Evolutionary conservation across 2,888 invertebrate genomes (phyloP).

Genomic region (Hyposoter dolosus): DNA sequence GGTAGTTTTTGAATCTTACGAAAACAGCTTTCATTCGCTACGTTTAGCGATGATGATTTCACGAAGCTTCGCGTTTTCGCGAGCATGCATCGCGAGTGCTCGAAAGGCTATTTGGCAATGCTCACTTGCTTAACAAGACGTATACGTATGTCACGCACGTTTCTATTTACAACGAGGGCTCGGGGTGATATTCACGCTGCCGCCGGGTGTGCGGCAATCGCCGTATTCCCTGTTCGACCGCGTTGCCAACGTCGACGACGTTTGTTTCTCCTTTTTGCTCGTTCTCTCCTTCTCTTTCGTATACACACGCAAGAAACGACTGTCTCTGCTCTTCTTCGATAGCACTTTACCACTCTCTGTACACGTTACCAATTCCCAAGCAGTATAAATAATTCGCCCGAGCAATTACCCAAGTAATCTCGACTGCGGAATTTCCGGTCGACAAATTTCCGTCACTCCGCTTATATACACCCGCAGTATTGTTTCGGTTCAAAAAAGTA

Average conservation of each 20-base stretch:
- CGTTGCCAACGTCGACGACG: conserved; percentile 23
- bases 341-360: conserved; percentile 32
- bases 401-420: conserved; percentile 58
- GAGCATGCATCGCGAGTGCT: conserved; percentile 37
- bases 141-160: conserved; percentile 60
- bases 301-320: conserved; percentile 23
- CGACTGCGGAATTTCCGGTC: conserved; percentile 58
- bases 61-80: conserved; percentile 8
- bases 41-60: background rate
- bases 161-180: conserved; percentile 55
- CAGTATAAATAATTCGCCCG: conserved; percentile 45
- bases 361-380: background rate
- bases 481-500: conserved; percentile 22
- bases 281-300: conserved; percentile 1
- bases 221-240: conserved; percentile 44
- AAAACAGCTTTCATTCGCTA: background rate
- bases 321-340: conserved; percentile 39
- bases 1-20: background rate
- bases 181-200: conserved; percentile 43
- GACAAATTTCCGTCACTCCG: conserved; percentile 54
- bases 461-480: conserved; percentile 40
- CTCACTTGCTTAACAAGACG: conserved; percentile 56
- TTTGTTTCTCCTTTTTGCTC: conserved; percentile 16
- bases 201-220: conserved; percentile 58
- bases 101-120: conserved; percentile 57